Evolutionary conservation across 2,113 vertebrate genomes (phyloP).

Genomic region (Cyprinodon variegatus): DNA sequence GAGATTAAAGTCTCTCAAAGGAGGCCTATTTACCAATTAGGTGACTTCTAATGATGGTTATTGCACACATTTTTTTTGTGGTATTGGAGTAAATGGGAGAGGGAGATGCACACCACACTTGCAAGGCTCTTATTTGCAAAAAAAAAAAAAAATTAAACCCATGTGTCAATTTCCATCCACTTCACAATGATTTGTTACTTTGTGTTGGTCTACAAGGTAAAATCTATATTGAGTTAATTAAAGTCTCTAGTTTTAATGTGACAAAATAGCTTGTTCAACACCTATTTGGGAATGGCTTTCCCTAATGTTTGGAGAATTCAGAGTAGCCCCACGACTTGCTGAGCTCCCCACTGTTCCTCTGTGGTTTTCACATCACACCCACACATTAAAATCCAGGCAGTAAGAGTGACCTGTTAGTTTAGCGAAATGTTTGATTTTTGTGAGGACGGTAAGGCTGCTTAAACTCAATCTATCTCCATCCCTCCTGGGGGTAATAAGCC

Average conservation of each 20-base stretch:
- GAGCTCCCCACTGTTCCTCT: constrained; percentile 17
- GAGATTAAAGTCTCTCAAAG: too few relatives aligned
- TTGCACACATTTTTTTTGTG: too few relatives aligned
- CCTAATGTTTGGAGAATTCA: background rate
- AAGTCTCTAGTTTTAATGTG: background rate
- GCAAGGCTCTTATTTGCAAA: too few relatives aligned
- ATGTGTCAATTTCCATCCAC: too few relatives aligned
- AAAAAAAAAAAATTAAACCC: background rate
- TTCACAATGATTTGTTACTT: background rate
- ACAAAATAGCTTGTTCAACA: background rate
- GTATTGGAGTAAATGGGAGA: too few relatives aligned
- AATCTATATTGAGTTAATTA: background rate
- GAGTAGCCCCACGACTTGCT: constrained; percentile 2
- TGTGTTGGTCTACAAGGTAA: background rate
- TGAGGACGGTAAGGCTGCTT: constrained; percentile 28
- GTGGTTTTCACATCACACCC: constrained; percentile 25
- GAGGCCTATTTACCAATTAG: too few relatives aligned
- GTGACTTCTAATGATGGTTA: too few relatives aligned
- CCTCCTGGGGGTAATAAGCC: constrained; percentile 32
- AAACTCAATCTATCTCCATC: constrained; percentile 40
- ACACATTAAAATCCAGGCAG: constrained; percentile 31
- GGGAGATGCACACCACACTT: too few relatives aligned
- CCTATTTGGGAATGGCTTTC: background rate
- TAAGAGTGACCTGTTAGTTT: constrained; percentile 39
- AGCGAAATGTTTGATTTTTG: constrained; percentile 33